Conservation (phyloP, 2,888 invertebrate genomes). For the Barypeithes pellucidus region DNA sequence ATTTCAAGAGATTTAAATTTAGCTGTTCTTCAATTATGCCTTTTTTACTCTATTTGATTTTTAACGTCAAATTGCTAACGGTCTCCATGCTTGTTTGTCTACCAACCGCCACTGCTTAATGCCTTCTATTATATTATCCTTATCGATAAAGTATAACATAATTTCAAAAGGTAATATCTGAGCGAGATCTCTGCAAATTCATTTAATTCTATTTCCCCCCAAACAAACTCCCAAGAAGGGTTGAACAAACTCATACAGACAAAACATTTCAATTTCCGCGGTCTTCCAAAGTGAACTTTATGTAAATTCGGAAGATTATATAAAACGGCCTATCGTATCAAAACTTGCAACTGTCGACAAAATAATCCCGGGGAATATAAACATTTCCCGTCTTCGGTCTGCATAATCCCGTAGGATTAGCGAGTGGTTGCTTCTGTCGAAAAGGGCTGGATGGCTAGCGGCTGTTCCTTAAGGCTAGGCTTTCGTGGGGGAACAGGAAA, state of each 20-base stretch:
- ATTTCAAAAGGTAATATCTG: neutral
- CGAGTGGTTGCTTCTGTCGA: slow-evolving; percentile 33
- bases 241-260: slow-evolving; percentile 37
- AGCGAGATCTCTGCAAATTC: neutral
- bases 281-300: slow-evolving; percentile 63
- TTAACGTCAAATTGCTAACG: too few relatives aligned
- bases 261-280: slow-evolving; percentile 43
- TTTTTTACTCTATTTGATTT: too few relatives aligned
- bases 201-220: slow-evolving; percentile 4
- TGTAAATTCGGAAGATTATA: slow-evolving; percentile 66
- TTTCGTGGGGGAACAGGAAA: neutral
- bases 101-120: too few relatives aligned
- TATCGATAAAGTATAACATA: neutral
- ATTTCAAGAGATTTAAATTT: too few relatives aligned
- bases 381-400: slow-evolving; percentile 58
- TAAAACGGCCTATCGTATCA: slow-evolving; percentile 63
- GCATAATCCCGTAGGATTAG: slow-evolving; percentile 49
- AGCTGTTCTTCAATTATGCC: too few relatives aligned
- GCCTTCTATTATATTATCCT: neutral
- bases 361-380: slow-evolving; percentile 63
- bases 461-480: slow-evolving; percentile 38
- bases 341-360: slow-evolving; percentile 63
- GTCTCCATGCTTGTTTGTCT: too few relatives aligned
- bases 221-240: slow-evolving; percentile 12
- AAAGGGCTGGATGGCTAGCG: slow-evolving; percentile 17